Conservation (phyloP, 2,888 invertebrate genomes). For the Epinotia demarniana region DNA sequence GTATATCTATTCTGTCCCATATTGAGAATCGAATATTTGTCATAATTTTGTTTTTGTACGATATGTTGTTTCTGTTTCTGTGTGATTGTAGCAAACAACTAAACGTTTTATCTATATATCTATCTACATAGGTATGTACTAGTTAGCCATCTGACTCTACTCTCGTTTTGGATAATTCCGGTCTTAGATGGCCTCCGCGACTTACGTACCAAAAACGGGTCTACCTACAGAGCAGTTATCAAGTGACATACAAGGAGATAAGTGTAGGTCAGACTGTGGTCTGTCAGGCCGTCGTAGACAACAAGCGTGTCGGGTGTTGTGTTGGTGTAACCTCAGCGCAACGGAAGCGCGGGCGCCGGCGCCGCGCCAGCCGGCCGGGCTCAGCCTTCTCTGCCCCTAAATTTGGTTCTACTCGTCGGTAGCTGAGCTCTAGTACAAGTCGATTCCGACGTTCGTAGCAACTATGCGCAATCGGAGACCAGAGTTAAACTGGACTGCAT, state of each 20-base stretch:
- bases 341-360: conserved; percentile 34
- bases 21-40: too few relatives aligned
- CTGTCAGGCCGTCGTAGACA: conserved; percentile 9
- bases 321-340: conserved; percentile 15
- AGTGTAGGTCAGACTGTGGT: conserved; percentile 14
- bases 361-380: conserved; percentile 27
- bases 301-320: conserved; percentile 28
- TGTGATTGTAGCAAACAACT: too few relatives aligned
- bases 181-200: neutral
- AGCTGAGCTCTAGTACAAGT: neutral
- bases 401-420: neutral
- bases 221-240: conserved; percentile 4
- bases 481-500: neutral
- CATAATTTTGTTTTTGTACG: too few relatives aligned
- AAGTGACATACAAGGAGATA: conserved; percentile 18
- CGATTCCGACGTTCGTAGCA: neutral
- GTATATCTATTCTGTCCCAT: too few relatives aligned
- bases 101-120: too few relatives aligned
- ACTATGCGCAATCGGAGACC: too few relatives aligned
- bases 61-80: too few relatives aligned
- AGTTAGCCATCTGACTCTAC: too few relatives aligned
- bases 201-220: conserved; percentile 2
- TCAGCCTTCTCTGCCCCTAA: neutral
- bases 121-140: too few relatives aligned
- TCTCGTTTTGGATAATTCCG: neutral